Base-by-base conservation (phyloP, 2,113 vertebrate genomes). In the Steatornis caripensis region DNA sequence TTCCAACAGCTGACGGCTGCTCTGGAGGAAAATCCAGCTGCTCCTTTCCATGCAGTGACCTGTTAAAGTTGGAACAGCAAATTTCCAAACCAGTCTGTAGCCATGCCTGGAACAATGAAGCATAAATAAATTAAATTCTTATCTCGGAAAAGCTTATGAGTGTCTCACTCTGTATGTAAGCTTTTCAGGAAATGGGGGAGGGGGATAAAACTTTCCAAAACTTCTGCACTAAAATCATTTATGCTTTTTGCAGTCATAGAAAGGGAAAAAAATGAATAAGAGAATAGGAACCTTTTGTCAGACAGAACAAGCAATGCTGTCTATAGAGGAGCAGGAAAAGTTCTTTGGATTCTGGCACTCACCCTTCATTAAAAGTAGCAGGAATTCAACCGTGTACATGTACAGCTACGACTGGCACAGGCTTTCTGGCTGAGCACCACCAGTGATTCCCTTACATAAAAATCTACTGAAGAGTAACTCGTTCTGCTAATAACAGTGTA, bases 11-110 rank as follows among this genome's bases (percentile, higher is more conserved):
- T 95, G 96, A 96, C 9, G 72, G 84, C 89, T 87, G 80, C 86
- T 91, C 96, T 53, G 61, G 80, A 95, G 97, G 72, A 95, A 95
- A 95, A 97, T 75, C 92, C 97, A 96, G 95, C 97, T 97, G 97
- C 89, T 95, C 77, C 89, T 89, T 87, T 89, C 96, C 92, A 91
- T 37, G 57, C 80, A 71, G 92, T 97, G 95, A 96, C 92, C 90
- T 93, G 92, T 72, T 93, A 84, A 93, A 95, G 80, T 30, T 93
- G 90, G 90, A 97, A 93, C 57, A 87, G 90, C 86, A 64, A 68
- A 95, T 87, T 92, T 94, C 88, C 94, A 95, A 90, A 70, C 88
- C 83, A 72, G 69, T 76, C 76, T 87, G 83, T 39, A 93, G 92
- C 90, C 70, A 57, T 92, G 86, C 72, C 57, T 95, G 92, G 94